Evolutionary conservation across 2,888 invertebrate species (phyloP), one percentile per base, ranked within the genome.

Genomic region (Cosmia trapezina): DNA sequence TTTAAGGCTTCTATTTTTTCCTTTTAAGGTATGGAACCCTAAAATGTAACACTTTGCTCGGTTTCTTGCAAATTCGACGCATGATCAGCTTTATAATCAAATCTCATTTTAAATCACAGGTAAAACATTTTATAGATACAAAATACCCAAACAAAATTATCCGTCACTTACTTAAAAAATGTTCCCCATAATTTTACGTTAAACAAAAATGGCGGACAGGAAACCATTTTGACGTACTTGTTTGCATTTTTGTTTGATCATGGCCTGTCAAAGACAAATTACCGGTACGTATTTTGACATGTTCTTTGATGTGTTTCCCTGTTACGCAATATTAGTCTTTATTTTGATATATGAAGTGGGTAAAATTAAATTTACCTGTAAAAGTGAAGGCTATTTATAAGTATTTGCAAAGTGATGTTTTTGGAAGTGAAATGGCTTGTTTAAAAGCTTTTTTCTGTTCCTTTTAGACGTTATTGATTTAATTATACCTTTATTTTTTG

Each of bases 231-330:
- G 45, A 54, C 33, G 56, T 65, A 19, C 80, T 69, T 74, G 79
- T 70, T 76, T 51, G 33, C 37, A 59, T 74, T 80, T 72, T 65
- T 74, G 83, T 83, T 83, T 83, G 83, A 83, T 77, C 77, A 57
- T 63, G 61, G 70, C 22, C 67, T 64, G 80, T 80, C 80, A 83
- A 77, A 77, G 60, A 64, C 64, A 83, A 73, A 80, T 66, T 79
- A 76, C 67, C 37, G 68, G 47, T 56, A 56, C 60, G 37, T 56
- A 57, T 67, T 71, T 80, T 78, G 78, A 75, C 72, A 75, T 60
- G 43, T 53, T 54, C 74, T 83, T 83, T 83, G 78, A 80, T 78
- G 78, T 80, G 43, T 70, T 76, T 28, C 56, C 28, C 49, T 65
- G 54, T 63, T 76, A 68, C 37, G 22, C 62, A 73, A 81, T 70